Evolutionary conservation across 2,113 vertebrate species (phyloP), one percentile per base, ranked within the genome.

Genomic region (Epinephelus cyanopodus): DNA sequence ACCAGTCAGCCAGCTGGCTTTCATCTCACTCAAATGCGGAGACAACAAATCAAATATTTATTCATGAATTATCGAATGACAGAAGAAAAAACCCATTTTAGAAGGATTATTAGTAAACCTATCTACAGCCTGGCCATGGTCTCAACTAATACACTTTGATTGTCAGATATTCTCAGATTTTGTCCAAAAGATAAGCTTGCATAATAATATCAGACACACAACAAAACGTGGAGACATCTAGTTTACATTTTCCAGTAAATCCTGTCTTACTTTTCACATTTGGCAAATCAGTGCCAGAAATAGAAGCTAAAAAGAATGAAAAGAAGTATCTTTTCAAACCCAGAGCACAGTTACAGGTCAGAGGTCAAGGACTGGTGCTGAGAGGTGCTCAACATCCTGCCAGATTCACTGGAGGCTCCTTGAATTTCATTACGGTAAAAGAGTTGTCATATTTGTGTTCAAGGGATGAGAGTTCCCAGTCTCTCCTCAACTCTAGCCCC

Each of bases 1-100:
- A 64, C 70, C 58, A 78, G 65, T 71, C 70, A 79, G 60, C 65
- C 67, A 80, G 61, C 54, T 67, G 48, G 54, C 67, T 77, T 67
- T 62, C 5, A 45, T 67, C 27, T 50, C 48, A 42, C 61, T 63
- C 47, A 29, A 63, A 81, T 15, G 27, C 0, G 7, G 58, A 12
- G 39, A 75, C 14, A 29, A 70, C 33, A 67, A 45, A 67, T 64
- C 53, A 66, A 71, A 61, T 58, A 71, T 77, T 54, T 77, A 48
- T 29, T 53, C 14, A 37, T 48, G 25, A 52, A 71, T 75, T 69
- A 83, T 64, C 5, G 14, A 50, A 25, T 23, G 33, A n/a, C 21
- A 33, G 52, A 37, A 29, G 15, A 60, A 66, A 62, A 77, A 37
- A 62, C 45, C 53, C 37, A 60, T 23, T 33, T 23, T n/a, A 58